A percentile compares a stretch with the other conserved stretches of the same genome.
These are phyloP conservation scores for Thecocarcelia acutangulata DNA, from an alignment of 2,888 invertebrate species.

Conservation along the genomic window DNA sequence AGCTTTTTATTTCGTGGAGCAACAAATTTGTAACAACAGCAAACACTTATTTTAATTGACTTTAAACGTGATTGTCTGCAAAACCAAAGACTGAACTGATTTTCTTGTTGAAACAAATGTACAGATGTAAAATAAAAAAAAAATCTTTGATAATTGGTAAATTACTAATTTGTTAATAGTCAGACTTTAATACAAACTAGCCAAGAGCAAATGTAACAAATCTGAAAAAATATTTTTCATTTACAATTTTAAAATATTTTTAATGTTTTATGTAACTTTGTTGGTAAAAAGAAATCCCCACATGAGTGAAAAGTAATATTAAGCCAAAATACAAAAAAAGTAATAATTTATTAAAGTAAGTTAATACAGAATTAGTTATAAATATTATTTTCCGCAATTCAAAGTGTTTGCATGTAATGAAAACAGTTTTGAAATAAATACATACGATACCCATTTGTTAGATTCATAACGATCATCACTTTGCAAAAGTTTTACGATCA, in stretches of 20 bases:
- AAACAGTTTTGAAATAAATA: conserved; percentile 42
- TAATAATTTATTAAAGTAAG: conserved; percentile 30
- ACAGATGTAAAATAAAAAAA: no score
- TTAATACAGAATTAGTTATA: conserved; percentile 37
- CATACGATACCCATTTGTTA: conserved; percentile 7
- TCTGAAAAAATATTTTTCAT: conserved; percentile 8
- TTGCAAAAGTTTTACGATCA: conserved; percentile 26
- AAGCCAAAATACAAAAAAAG: conserved; percentile 24
- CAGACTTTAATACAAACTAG: conserved; percentile 38
- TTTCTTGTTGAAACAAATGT: no score
- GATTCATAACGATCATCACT: conserved; percentile 40
- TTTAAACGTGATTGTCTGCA: no score
- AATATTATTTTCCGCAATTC: conserved; percentile 60
- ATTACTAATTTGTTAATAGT: conserved; percentile 18
- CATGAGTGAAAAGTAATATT: conserved; percentile 17
- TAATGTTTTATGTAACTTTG: conserved; percentile 58
- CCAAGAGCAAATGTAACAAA: conserved; percentile 3
- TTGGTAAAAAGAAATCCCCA: conserved; percentile 14
- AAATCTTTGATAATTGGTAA: no score
- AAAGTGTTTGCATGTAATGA: conserved; percentile 28
- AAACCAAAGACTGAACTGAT: no score
- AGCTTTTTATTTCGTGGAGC: no score
- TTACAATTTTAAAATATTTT: conserved; percentile 19
- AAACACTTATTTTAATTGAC: no score
- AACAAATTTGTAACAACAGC: no score